Evolutionary conservation across 2,113 vertebrate species (phyloP), one percentile per base, ranked within the genome.

Genomic region (Pyxicephalus adspersus): DNA sequence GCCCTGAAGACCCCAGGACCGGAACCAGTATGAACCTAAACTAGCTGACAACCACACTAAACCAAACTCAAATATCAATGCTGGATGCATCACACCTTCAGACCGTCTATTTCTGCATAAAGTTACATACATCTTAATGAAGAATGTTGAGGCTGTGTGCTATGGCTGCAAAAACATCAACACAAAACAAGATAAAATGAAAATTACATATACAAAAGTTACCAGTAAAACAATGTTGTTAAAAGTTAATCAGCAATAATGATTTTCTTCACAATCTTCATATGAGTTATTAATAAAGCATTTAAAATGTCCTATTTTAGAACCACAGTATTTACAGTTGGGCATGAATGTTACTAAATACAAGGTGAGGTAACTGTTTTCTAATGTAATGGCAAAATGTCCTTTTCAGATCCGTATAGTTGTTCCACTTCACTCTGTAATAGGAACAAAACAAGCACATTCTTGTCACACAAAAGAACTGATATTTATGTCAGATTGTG

Each of bases 381-480:
- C 54, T 74, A 34, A 28, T 38, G 54, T 74, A 74, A 74, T 60
- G 71, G 71, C 54, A 74, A 74, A 55, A 74, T 22, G 54, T 38
- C 54, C 31, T 45, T 9, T 9, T 38, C 34, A 8, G 3, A 13
- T 13, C 38, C 38, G 11, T 13, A 45, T 13, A 45, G 38, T 13
- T n/a, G 3, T 45, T 45, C 38, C 38, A 15, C 38, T 45, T 45
- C 38, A 45, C 9, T 45, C 38, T 45, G 38, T 13, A 45, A 45
- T 0, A 45, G 38, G 38, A 45, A 13, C 38, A 45, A 45, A 45
- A 9, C 38, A 38, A 38, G 4, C 38, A 45, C 38, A 45, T 45
- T 45, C 38, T 45, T 13, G 9, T 15, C 11, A 45, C 38, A 45
- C 38, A 45, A 45, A 45, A 13, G 38, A 45, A 45, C 38, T 45